A percentile compares a stretch with the other conserved stretches of the same genome.
phyloP scores from a whole-genome alignment of 2,113 vertebrate genomes.

The Lichenostomus cassidix region DNA sequence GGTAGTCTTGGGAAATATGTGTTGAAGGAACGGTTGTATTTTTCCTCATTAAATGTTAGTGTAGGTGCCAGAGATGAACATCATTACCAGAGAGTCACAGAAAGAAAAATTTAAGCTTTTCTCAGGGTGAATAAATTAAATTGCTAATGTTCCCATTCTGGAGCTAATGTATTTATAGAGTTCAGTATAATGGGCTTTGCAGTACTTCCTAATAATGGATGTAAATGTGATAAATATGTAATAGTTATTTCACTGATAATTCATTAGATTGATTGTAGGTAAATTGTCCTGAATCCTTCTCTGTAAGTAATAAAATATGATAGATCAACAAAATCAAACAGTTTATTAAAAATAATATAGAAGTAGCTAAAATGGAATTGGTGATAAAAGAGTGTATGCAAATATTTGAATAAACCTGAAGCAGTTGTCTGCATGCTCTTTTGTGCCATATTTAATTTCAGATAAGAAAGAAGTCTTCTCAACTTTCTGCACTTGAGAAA shows the following conservation, averaged over 20 bases:
- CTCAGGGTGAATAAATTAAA: background rate
- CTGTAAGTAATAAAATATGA: background rate
- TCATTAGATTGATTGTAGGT: background rate
- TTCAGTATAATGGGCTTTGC: background rate
- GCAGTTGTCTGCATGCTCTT: background rate
- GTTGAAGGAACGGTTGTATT: background rate
- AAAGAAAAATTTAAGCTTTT: background rate
- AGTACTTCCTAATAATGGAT: background rate
- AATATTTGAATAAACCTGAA: background rate
- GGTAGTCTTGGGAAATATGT: background rate
- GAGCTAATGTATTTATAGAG: background rate
- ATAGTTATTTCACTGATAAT: background rate
- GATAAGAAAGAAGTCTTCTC: conserved; percentile 86
- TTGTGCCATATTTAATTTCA: conserved; percentile 63
- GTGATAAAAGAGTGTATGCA: background rate
- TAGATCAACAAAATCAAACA: background rate
- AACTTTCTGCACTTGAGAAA: conserved; percentile 82
- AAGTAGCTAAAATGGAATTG: background rate
- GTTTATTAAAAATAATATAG: background rate
- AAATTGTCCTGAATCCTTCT: background rate
- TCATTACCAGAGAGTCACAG: background rate
- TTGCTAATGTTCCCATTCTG: background rate
- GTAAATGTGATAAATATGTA: background rate
- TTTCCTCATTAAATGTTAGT: background rate
- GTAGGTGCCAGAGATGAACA: background rate